Evolutionary conservation across 2,888 invertebrate genomes (phyloP), one percentile per base, ranked within the genome.

Genomic region (Drosophila falleni): DNA sequence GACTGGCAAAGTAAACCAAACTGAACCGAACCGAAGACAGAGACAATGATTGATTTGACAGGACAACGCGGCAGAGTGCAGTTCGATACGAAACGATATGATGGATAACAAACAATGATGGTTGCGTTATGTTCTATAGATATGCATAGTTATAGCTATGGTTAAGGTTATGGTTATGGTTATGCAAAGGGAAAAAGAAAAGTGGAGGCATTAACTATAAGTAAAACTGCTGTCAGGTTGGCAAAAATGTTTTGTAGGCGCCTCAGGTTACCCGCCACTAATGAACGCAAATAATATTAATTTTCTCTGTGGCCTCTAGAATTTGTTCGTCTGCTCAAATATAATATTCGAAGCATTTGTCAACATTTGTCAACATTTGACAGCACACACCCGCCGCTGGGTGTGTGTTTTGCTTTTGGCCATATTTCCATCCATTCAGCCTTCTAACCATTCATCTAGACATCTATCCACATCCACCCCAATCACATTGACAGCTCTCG

Each of bases 31-130:
- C 33, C 44, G 46, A 70, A 56, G 78, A 72, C 78, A 80, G 81
- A 84, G 82, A 89, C 87, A 85, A 91, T 91, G 91, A 91, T 91
- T 91, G 91, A 91, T 91, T 90, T 91, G 91, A 91, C 91, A 91
- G 87, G 87, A 83, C 87, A 70, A 75, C 71, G 75, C 58, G 66
- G 49, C 58, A 50, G 68, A 63, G 63, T 56, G 62, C 68, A 53
- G 73, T 59, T 56, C 54, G 64, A 58, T 49, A 42, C 35, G 49
- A 65, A 51, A 47, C 33, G 47, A 53, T 31, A 46, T 65, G 68
- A 64, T 67, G 55, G 56, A 68, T 74, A 41, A 44, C 35, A 62
- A 59, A 37, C 44, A 41, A 29, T 29, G 42, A 53, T 44, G 59
- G 62, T 63, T 67, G 49, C 35, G 49, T 50, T 51, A 51, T 42